These are phyloP conservation scores for Lipotes vexillifer DNA, from an alignment of 2,113 vertebrate genomes.

Conservation along the genomic window DNA sequence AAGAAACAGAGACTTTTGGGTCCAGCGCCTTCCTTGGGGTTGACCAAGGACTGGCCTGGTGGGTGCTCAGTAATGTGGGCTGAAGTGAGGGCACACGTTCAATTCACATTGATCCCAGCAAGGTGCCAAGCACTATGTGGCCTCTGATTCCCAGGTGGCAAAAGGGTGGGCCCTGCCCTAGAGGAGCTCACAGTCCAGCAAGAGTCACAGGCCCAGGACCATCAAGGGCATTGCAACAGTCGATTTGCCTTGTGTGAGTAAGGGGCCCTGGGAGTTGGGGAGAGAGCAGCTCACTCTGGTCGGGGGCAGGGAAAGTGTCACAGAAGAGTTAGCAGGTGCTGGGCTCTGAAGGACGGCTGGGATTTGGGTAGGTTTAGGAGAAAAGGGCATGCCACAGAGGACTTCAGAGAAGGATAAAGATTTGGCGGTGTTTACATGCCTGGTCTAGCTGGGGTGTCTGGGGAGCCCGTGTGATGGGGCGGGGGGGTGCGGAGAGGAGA, in stretches of 20 bases:
- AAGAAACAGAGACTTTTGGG: not conserved
- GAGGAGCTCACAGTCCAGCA: not conserved
- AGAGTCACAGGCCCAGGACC: not conserved
- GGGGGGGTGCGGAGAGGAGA: fast-evolving
- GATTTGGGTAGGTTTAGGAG: not conserved
- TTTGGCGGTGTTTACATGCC: not conserved
- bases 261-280: not conserved
- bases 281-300: not conserved
- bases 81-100: not conserved
- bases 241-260: not conserved
- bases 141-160: not conserved
- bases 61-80: not conserved
- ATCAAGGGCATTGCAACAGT: not conserved
- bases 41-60: not conserved
- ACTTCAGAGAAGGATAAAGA: not conserved
- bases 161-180: not conserved
- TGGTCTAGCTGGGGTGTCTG: not conserved
- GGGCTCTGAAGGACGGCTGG: not conserved
- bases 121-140: not conserved
- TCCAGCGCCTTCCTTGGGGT: not conserved
- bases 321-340: not conserved
- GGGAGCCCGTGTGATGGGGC: not conserved
- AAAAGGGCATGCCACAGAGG: not conserved
- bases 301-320: not conserved
- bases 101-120: not conserved